phyloP scores from a whole-genome alignment of 2,113 vertebrate genomes.

The Melanerpes aurifrons region DNA sequence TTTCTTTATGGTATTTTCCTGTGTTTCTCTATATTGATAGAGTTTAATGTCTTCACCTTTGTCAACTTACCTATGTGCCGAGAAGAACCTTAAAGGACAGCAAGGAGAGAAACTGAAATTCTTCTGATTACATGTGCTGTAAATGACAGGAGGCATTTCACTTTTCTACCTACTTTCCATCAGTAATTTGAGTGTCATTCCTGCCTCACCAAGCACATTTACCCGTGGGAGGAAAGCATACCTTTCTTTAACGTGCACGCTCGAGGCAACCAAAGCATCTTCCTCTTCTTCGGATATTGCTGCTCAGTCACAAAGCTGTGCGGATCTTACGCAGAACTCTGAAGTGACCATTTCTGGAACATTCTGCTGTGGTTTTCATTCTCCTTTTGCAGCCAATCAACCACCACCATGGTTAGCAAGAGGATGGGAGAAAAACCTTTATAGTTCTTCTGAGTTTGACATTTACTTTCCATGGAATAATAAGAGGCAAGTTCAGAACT shows the following conservation, averaged over 20 bases:
- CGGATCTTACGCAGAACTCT: conserved; percentile 24
- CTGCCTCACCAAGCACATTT: conserved; percentile 65
- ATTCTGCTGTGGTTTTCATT: conserved; percentile 19
- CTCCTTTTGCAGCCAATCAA: conserved; percentile 48
- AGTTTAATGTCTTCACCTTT: conserved; percentile 98
- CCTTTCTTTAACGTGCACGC: conserved; percentile 26
- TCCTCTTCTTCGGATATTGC: conserved; percentile 50
- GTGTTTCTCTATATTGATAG: conserved; percentile 97
- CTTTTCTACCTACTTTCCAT: conserved; percentile 45
- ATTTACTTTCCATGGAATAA: conserved; percentile 21
- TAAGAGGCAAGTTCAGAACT: not conserved
- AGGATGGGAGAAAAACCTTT: not conserved
- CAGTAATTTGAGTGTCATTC: conserved; percentile 48
- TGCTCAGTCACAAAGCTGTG: not conserved
- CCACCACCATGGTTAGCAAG: not conserved
- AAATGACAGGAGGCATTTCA: conserved; percentile 51
- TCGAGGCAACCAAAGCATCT: conserved; percentile 58
- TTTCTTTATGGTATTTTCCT: conserved; percentile 92
- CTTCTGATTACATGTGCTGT: conserved; percentile 21
- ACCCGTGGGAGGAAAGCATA: conserved; percentile 51
- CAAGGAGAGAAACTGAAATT: not conserved
- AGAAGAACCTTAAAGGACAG: conserved; percentile 80
- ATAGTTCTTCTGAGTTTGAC: not conserved
- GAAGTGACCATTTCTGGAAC: conserved; percentile 8
- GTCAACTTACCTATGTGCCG: conserved; percentile 98